Conservation (phyloP, 2,797 vertebrate genomes). For the Labroides dimidiatus region DNA sequence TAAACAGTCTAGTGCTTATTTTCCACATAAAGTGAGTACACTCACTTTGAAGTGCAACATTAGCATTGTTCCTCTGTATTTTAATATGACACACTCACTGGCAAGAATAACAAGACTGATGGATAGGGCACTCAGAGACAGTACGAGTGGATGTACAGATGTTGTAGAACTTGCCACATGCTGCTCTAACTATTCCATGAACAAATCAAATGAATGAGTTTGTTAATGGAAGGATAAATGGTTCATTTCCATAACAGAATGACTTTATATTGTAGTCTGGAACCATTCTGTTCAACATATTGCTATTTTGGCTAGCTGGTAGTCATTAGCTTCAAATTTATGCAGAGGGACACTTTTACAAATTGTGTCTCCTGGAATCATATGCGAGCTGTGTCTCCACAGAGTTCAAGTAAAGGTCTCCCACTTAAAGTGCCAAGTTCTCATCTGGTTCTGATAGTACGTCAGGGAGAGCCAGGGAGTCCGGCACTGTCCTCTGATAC, state of each 20-base stretch:
- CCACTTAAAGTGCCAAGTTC: conserved; percentile 28
- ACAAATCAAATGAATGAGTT: not conserved
- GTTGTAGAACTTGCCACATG: not conserved
- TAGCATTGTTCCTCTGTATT: not conserved
- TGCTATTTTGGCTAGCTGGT: conserved; percentile 31
- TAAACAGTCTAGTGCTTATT: no score
- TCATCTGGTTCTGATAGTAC: conserved; percentile 29
- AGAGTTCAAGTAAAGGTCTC: conserved; percentile 61
- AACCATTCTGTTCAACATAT: conserved; percentile 22
- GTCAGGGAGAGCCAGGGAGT: conserved; percentile 47
- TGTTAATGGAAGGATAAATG: not conserved
- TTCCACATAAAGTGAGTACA: no score
- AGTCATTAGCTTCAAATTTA: conserved; percentile 28
- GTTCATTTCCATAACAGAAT: not conserved
- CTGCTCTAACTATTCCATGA: not conserved
- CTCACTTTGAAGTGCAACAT: not conserved
- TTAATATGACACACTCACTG: no score
- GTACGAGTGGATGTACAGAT: not conserved
- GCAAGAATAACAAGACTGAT: no score
- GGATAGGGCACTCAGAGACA: no score
- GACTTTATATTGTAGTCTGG: not conserved
- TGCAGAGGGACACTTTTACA: conserved; percentile 27
- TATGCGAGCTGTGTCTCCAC: conserved; percentile 31
- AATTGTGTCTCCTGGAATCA: conserved; percentile 36
- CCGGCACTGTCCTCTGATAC: conserved; percentile 45